Base-by-base conservation (phyloP, 1,140 invertebrate genomes). In the Cardiocondyla obscurior region DNA sequence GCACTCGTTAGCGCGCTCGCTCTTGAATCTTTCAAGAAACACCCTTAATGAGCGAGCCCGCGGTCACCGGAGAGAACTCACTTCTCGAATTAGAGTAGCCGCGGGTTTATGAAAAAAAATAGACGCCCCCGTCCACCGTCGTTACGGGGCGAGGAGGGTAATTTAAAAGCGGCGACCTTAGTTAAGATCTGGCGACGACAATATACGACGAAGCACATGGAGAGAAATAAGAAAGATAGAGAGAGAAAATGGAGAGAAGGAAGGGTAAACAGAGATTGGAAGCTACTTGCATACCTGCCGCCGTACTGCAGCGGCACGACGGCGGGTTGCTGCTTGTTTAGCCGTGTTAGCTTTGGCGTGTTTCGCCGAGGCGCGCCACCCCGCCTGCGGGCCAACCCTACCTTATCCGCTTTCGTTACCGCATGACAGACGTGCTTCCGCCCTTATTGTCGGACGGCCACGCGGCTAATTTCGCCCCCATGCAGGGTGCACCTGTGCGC, bases 301-400 rank as follows among this genome's bases (percentile, higher is more conserved):
- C 69, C 33, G 74, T 69, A 79, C 30, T 69, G 62, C 74, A 51
- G 55, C 57, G 12, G 81, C 69, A 76, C 72, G 58, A 83, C 65
- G 49, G 62, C 49, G 74, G 57, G 85, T 84, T 84, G 65, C 70
- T 87, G 85, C 82, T 88, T 88, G 82, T 87, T 88, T 84, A 88
- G 82, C 64, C 53, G 64, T 86, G 86, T 88, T 87, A 77, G 82
- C 82, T 88, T 86, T 87, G 85, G 74, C 82, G 67, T 79, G 81
- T 65, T 83, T 70, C 53, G 28, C 39, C 39, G 8, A 42, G 36
- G 42, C 36, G 44, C 53, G 49, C 57, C 55, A 30, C 46, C 51
- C 39, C 39, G 72, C 82, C 85, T 86, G 58, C 84, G 49, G 60
- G 22, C 46, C 79, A 70, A 28, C 53, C 81, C 53, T 83, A 79